phyloP scores from a whole-genome alignment of 2,888 invertebrate species.

The Galerucella pusilla region DNA sequence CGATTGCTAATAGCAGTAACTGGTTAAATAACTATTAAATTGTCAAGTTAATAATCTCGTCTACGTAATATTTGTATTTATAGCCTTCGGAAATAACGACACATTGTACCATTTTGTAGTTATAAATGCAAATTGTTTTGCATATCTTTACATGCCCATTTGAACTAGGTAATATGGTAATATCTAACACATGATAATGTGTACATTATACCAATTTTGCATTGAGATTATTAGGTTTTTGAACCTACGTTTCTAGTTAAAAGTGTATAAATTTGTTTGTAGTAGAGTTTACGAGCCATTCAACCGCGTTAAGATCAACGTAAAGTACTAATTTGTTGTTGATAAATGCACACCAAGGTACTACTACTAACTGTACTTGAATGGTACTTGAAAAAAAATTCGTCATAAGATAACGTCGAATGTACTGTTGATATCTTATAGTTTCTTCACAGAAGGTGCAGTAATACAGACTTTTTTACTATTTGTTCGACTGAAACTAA shows the following conservation, averaged over 20 bases:
- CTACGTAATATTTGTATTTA: too few relatives aligned
- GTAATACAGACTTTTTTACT: too few relatives aligned
- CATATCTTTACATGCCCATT: slow-evolving; percentile 11
- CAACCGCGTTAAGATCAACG: not conserved
- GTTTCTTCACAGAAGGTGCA: too few relatives aligned
- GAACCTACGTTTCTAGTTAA: slow-evolving; percentile 5
- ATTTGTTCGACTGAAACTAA: too few relatives aligned
- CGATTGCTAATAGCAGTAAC: too few relatives aligned
- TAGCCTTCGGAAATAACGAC: not conserved
- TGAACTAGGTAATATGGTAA: not conserved
- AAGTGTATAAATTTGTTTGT: not conserved
- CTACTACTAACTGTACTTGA: not conserved
- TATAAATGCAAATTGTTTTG: slow-evolving; percentile 7
- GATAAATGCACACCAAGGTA: not conserved
- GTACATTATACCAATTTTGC: slow-evolving; percentile 9
- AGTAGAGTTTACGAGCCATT: slow-evolving; percentile 1
- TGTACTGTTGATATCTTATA: not conserved
- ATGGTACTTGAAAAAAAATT: not conserved
- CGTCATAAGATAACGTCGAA: not conserved
- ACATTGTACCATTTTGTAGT: not conserved
- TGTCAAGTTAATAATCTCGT: too few relatives aligned
- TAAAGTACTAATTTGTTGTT: not conserved
- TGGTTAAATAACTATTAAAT: too few relatives aligned
- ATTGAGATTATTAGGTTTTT: slow-evolving; percentile 13
- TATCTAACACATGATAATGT: slow-evolving; percentile 15